Evolutionary conservation across 2,113 vertebrate genomes (phyloP).

Genomic region (Aptenodytes patagonicus): DNA sequence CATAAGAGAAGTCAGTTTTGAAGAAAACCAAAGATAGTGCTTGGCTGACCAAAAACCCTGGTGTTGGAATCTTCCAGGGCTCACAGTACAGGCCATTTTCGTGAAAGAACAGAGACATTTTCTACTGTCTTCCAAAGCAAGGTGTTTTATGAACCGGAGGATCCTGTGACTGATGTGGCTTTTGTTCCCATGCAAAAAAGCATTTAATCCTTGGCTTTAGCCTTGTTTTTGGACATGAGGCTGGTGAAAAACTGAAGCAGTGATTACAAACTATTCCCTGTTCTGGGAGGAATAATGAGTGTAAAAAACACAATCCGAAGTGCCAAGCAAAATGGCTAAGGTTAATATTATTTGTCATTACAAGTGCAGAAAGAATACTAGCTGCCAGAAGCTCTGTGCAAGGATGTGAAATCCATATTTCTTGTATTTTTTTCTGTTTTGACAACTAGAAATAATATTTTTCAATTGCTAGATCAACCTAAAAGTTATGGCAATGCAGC

Average conservation of each 20-base stretch:
- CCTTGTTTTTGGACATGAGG: background rate
- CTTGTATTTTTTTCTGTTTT: slow-evolving; percentile 20
- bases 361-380: slow-evolving; percentile 30
- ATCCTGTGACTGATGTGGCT: background rate
- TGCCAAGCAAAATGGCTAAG: slow-evolving; percentile 53
- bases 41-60: background rate
- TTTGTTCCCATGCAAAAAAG: background rate
- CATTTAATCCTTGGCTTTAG: background rate
- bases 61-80: background rate
- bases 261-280: slow-evolving; percentile 15
- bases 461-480: slow-evolving; percentile 11
- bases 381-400: slow-evolving; percentile 19
- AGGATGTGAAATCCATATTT: slow-evolving; percentile 9
- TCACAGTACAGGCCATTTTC: background rate
- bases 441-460: slow-evolving; percentile 41
- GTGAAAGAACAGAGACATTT: background rate
- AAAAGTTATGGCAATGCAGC: background rate
- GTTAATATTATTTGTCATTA: slow-evolving; percentile 45
- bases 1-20: background rate
- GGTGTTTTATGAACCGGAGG: background rate
- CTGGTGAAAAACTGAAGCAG: slow-evolving; percentile 7
- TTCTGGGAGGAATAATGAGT: background rate
- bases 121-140: background rate
- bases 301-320: slow-evolving; percentile 11
- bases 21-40: background rate